phyloP scores from a whole-genome alignment of 2,797 vertebrate species.

The Poecilia wingei region DNA sequence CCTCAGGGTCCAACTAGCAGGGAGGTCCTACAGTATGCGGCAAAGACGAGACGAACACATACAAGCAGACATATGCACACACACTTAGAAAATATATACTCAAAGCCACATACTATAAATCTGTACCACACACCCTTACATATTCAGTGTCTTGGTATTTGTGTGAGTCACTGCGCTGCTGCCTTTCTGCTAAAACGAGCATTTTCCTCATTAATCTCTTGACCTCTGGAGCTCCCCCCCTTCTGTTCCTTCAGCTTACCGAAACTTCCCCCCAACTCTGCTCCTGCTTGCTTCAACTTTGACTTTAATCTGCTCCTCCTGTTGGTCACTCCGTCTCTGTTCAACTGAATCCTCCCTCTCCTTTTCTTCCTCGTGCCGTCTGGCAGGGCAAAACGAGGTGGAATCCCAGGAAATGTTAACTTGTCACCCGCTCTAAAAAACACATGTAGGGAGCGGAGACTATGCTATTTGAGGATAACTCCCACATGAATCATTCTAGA shows the following conservation, averaged over 20 bases:
- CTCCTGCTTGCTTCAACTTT: constrained; percentile 12
- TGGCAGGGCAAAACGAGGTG: constrained; percentile 50
- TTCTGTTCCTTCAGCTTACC: constrained; percentile 23
- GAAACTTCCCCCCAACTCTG: constrained; percentile 12
- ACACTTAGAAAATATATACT: constrained; percentile 65
- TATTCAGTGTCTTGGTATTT: constrained; percentile 67
- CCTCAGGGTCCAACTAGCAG: constrained; percentile 61
- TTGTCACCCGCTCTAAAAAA: constrained; percentile 60
- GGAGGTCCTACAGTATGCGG: constrained; percentile 68
- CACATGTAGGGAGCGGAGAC: constrained; percentile 54
- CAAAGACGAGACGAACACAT: constrained; percentile 55
- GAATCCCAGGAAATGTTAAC: constrained; percentile 37
- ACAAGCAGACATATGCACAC: constrained; percentile 60
- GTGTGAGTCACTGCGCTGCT: constrained; percentile 57
- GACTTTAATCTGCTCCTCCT: background rate
- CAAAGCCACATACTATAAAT: constrained; percentile 63
- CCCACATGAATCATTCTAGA: constrained; percentile 22
- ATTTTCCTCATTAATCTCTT: constrained; percentile 54
- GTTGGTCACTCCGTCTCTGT: background rate
- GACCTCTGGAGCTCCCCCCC: constrained; percentile 23
- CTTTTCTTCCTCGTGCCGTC: constrained; percentile 33
- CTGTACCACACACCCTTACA: constrained; percentile 60
- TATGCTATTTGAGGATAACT: constrained; percentile 18
- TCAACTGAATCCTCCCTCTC: constrained; percentile 19
- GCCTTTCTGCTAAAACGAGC: constrained; percentile 32